These are phyloP conservation scores for Apus apus DNA, from an alignment of 2,113 vertebrate genomes.

Conservation along the genomic window DNA sequence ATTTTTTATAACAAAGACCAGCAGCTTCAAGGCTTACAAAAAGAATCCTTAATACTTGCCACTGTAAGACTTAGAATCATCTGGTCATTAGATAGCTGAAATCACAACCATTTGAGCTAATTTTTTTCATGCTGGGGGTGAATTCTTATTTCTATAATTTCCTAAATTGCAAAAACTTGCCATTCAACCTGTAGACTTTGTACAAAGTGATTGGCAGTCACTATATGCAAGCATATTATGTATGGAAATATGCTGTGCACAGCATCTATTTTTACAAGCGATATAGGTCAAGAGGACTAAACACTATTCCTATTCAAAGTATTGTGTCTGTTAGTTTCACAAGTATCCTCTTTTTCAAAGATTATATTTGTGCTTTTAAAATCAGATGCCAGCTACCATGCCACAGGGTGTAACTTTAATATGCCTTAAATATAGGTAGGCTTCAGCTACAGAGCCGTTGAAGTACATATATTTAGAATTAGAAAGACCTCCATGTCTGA, in stretches of 20 bases:
- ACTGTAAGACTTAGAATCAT: not conserved
- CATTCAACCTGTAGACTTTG: not conserved
- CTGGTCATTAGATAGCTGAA: not conserved
- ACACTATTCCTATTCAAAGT: conserved; percentile 5
- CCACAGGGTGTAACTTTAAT: not conserved
- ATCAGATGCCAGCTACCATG: not conserved
- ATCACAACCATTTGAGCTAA: not conserved
- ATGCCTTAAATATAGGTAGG: not conserved
- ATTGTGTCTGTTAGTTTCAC: not conserved
- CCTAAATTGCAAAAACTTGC: not conserved
- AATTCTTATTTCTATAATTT: not conserved
- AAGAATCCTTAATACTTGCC: not conserved
- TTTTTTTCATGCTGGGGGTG: not conserved
- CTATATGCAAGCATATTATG: not conserved
- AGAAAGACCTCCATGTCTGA: not conserved
- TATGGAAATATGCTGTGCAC: not conserved
- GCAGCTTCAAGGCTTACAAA: not conserved
- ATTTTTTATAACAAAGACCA: not conserved
- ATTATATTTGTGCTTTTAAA: not conserved
- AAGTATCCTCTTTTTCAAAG: not conserved
- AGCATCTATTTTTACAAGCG: not conserved
- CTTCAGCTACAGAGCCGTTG: not conserved
- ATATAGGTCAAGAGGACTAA: not conserved
- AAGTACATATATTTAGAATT: not conserved
- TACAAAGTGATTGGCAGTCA: not conserved